phyloP scores from a whole-genome alignment of 1,140 invertebrate species.

The Scaptomyza pallida region DNA sequence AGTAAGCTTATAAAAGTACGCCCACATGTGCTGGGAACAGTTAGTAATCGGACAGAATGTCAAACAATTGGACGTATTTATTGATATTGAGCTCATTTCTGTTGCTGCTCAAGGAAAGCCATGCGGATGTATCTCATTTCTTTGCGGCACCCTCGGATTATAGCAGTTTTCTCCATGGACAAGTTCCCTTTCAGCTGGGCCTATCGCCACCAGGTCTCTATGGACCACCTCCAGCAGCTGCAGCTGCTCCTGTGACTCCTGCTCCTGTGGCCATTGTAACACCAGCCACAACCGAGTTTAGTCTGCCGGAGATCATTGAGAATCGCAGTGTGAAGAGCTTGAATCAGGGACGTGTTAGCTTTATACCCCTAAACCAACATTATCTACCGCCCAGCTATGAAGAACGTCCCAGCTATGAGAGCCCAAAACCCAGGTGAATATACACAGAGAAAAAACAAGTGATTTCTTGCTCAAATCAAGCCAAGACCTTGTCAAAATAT shows the following conservation, averaged over 20 bases:
- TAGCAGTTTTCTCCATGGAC: slow-evolving; percentile 45
- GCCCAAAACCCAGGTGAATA: slow-evolving; percentile 61
- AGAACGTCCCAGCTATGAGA: slow-evolving; percentile 68
- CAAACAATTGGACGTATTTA: slow-evolving; percentile 41
- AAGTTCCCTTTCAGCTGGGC: slow-evolving; percentile 38
- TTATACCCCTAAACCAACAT: slow-evolving; percentile 70
- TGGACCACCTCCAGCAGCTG: slow-evolving; percentile 35
- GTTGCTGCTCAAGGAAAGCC: background rate
- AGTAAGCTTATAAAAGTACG: slow-evolving; percentile 62
- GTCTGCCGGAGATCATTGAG: slow-evolving; percentile 72
- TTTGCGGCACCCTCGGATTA: slow-evolving; percentile 50
- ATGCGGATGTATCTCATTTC: slow-evolving; percentile 67
- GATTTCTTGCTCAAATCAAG: too few species aligned
- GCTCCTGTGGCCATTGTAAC: slow-evolving; percentile 52
- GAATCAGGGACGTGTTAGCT: slow-evolving; percentile 43
- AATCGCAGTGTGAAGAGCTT: slow-evolving; percentile 62
- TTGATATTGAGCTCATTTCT: background rate
- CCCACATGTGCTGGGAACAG: slow-evolving; percentile 17
- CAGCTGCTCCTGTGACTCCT: slow-evolving; percentile 22
- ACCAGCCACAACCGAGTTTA: slow-evolving; percentile 61
- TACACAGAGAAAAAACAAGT: background rate
- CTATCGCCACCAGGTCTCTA: slow-evolving; percentile 39
- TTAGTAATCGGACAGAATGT: slow-evolving; percentile 59
- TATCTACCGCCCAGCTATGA: slow-evolving; percentile 65
- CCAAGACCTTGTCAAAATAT: too few species aligned